phyloP scores from a whole-genome alignment of 1,140 invertebrate genomes.

The Centruroides sculpturatus region DNA sequence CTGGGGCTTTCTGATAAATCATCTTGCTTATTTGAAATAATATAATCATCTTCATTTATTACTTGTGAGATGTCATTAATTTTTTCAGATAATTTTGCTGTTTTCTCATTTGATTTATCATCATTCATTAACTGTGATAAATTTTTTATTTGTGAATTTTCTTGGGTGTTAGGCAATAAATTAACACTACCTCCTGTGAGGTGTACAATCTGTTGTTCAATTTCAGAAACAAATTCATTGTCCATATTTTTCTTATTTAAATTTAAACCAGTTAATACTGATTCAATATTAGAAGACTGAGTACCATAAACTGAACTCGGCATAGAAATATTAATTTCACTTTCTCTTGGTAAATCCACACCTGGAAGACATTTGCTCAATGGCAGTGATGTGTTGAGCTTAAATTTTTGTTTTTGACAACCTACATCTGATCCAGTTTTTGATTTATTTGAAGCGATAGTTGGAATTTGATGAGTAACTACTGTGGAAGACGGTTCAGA shows the following conservation, averaged over 20 bases:
- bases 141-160: not conserved
- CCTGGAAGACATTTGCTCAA: not conserved
- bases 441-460: too few species aligned
- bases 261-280: slow-evolving; percentile 4
- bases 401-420: too few species aligned
- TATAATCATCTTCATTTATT: not conserved
- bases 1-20: not conserved
- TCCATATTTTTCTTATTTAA: not conserved
- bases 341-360: not conserved
- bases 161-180: not conserved
- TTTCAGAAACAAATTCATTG: not conserved
- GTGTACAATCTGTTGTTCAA: slow-evolving; percentile 4
- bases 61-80: not conserved
- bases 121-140: not conserved
- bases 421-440: too few species aligned
- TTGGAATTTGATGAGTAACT: too few species aligned
- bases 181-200: not conserved
- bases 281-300: slow-evolving; percentile 9
- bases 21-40: slow-evolving; percentile 1
- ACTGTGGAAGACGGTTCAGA: too few species aligned
- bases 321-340: slow-evolving; percentile 4
- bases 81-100: not conserved
- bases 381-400: too few species aligned
- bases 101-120: not conserved
- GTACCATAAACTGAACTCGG: slow-evolving; percentile 14